Percentiles rank a stretch among this genome's conserved stretches.
phyloP scores from a whole-genome alignment of 2,888 invertebrate genomes.

The Hirudinaria manillensis region DNA sequence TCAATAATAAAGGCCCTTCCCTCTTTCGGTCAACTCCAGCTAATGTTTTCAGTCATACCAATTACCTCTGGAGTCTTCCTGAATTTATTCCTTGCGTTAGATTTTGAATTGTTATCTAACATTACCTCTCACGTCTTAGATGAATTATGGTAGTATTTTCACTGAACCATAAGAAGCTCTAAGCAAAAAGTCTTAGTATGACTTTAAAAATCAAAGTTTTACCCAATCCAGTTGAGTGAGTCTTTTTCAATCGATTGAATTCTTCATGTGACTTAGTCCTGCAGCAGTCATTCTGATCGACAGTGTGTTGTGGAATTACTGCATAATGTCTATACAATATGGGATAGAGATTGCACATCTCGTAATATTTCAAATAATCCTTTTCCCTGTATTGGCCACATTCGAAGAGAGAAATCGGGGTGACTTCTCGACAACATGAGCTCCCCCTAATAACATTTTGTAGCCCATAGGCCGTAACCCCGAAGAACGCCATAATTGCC shows the following conservation, averaged over 20 bases:
- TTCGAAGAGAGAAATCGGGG: conserved; percentile 37
- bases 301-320: neutral
- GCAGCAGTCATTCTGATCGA: conserved; percentile 42
- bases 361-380: conserved; percentile 21
- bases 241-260: conserved; percentile 46
- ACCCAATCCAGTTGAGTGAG: conserved; percentile 49
- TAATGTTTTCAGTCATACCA: no score
- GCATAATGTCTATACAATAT: neutral
- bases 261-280: conserved; percentile 48
- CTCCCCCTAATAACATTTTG: conserved; percentile 50
- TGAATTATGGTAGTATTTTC: no score
- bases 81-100: no score
- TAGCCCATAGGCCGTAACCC: conserved; percentile 50
- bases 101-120: no score
- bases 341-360: neutral
- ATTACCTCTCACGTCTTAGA: no score
- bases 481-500: conserved; percentile 50
- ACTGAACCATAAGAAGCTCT: no score
- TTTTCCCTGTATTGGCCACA: conserved; percentile 39
- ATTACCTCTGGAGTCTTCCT: no score
- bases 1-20: no score
- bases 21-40: no score
- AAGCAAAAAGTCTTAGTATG: no score
- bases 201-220: no score
- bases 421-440: conserved; percentile 43